These are phyloP conservation scores for Cololabis saira DNA, from an alignment of 2,113 vertebrate species.

Conservation along the genomic window DNA sequence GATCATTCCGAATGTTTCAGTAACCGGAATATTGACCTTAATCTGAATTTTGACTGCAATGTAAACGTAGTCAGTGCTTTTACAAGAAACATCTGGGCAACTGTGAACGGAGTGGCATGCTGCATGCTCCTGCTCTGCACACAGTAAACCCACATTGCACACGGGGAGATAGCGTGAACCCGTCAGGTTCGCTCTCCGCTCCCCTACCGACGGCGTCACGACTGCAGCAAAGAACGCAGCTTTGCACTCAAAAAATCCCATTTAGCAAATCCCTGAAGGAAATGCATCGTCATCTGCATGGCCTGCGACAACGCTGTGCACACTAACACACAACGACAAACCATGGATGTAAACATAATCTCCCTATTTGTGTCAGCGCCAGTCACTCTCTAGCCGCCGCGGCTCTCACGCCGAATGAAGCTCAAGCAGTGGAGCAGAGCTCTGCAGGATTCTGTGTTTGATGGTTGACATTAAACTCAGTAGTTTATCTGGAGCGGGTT, in stretches of 20 bases:
- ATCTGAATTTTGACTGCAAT: no score
- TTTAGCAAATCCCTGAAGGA: constrained; percentile 44
- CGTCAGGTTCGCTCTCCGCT: constrained; percentile 4
- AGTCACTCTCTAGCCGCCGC: constrained; percentile 14
- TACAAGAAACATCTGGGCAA: constrained; percentile 25
- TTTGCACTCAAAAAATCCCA: constrained; percentile 29
- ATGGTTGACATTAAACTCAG: constrained; percentile 24
- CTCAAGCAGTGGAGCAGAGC: constrained; percentile 44
- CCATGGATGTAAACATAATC: constrained; percentile 32
- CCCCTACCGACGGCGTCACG: constrained; percentile 23
- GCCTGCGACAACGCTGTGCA: constrained; percentile 16
- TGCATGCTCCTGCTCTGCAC: constrained; percentile 16
- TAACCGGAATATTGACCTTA: no score
- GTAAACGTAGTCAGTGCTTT: no score
- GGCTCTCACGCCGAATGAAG: constrained; percentile 49
- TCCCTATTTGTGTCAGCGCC: constrained; percentile 33
- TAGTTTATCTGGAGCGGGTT: constrained; percentile 23
- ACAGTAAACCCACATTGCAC: not conserved
- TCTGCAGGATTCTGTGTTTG: constrained; percentile 14
- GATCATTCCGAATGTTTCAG: no score
- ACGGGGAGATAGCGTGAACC: constrained; percentile 5
- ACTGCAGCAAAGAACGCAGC: constrained; percentile 25
- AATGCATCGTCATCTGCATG: not conserved
- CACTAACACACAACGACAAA: constrained; percentile 6
- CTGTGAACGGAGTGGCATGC: constrained; percentile 22